Evolutionary conservation across 2,113 vertebrate genomes (phyloP).

Genomic region (Rhinopithecus roxellana): DNA sequence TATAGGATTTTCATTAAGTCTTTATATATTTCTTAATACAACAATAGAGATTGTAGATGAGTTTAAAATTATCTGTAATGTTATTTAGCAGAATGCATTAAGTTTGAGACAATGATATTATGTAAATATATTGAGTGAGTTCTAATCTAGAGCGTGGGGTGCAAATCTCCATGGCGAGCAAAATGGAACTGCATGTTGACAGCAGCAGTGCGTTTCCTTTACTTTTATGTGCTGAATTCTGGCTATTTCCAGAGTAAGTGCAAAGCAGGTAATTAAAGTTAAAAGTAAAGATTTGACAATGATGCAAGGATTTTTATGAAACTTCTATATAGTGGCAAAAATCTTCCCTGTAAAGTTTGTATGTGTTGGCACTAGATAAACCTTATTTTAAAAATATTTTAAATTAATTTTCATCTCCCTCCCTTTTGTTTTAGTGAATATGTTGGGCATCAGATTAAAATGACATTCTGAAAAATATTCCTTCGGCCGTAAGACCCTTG

Average conservation of each 20-base stretch:
- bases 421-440: not conserved
- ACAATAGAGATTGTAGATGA: not conserved
- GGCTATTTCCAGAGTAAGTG: not conserved
- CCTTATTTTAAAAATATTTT: not conserved
- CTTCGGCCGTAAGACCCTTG: not conserved
- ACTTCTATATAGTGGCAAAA: not conserved
- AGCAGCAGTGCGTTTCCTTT: not conserved
- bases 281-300: not conserved
- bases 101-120: not conserved
- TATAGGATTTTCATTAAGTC: not conserved
- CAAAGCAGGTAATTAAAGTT: not conserved
- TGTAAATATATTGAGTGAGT: not conserved
- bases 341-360: not conserved
- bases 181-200: not conserved
- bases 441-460: not conserved
- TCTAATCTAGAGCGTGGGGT: not conserved
- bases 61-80: not conserved
- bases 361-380: not conserved
- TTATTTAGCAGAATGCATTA: not conserved
- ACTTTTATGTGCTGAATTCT: not conserved
- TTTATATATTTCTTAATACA: not conserved
- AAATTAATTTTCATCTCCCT: not conserved
- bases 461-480: not conserved
- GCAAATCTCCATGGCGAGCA: not conserved
- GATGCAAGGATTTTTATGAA: not conserved